These are phyloP conservation scores for Trichoplax adhaerens DNA, from an alignment of 37 sponge, comb jelly and placozoan species.

Conservation along the genomic window DNA sequence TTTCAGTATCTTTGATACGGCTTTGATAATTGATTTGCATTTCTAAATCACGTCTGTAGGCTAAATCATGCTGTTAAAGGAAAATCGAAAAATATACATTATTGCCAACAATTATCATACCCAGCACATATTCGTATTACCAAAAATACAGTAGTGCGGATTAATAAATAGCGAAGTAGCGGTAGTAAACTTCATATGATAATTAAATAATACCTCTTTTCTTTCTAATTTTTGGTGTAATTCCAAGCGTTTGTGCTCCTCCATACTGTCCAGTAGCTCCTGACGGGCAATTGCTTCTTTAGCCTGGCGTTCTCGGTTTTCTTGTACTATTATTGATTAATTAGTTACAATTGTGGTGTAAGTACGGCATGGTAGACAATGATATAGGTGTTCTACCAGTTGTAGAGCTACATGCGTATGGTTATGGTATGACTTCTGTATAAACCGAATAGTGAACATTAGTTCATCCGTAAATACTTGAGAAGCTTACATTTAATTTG, in stretches of 20 bases:
- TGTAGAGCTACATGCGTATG: background rate
- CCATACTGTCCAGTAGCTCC: conserved; percentile 28
- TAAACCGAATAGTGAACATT: background rate
- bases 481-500: conserved; percentile 41
- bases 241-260: conserved; percentile 51
- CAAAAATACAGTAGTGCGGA: too few species aligned
- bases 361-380: background rate
- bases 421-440: background rate
- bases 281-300: background rate
- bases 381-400: background rate
- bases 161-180: too few species aligned
- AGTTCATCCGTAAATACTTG: background rate
- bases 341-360: conserved; percentile 21
- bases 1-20: too few species aligned
- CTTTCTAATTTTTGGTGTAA: conserved; percentile 37
- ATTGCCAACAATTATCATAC: too few species aligned
- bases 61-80: too few species aligned
- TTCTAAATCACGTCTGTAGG: too few species aligned
- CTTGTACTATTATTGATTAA: too few species aligned
- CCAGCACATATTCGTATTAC: too few species aligned
- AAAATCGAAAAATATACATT: too few species aligned
- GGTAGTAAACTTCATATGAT: too few species aligned
- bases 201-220: conserved; percentile 10
- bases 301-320: too few species aligned
- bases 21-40: too few species aligned